Conservation (phyloP, 2,888 invertebrate genomes). For the Parnassius mnemosyne region DNA sequence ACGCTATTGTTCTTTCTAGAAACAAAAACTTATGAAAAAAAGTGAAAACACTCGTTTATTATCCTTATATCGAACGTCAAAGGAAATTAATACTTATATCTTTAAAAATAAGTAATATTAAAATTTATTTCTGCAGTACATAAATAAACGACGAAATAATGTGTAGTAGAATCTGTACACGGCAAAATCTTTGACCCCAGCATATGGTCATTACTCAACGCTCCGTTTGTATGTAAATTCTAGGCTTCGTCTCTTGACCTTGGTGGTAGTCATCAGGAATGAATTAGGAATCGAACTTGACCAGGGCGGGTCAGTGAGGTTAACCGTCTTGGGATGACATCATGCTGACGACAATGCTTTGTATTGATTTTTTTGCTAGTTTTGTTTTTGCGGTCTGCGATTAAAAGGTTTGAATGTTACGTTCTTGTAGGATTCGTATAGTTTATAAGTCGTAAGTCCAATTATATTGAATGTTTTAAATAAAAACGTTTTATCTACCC, state of each 20-base stretch:
- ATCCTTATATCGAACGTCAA: background rate
- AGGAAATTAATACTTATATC: slow-evolving; percentile 4
- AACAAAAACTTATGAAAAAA: slow-evolving; percentile 13
- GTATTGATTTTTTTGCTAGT: slow-evolving; percentile 44
- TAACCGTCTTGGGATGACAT: slow-evolving; percentile 50
- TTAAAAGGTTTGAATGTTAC: background rate
- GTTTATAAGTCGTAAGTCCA: too few relatives aligned
- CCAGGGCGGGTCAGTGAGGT: slow-evolving; percentile 57
- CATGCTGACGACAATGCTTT: slow-evolving; percentile 40
- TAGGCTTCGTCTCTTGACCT: slow-evolving; percentile 50
- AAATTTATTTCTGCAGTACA: background rate
- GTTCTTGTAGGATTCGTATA: slow-evolving; percentile 30
- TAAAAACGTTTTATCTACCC: too few relatives aligned
- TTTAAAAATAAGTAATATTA: background rate
- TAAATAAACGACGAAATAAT: slow-evolving; percentile 9
- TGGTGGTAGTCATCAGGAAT: slow-evolving; percentile 62
- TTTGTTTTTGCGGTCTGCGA: slow-evolving; percentile 10
- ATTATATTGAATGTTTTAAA: too few relatives aligned
- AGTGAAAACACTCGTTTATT: background rate
- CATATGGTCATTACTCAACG: slow-evolving; percentile 64
- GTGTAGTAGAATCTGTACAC: slow-evolving; percentile 39
- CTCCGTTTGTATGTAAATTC: slow-evolving; percentile 69
- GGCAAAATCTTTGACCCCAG: slow-evolving; percentile 63
- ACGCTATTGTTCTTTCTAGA: slow-evolving; percentile 20
- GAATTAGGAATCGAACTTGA: slow-evolving; percentile 74